Percentiles rank a stretch among this genome's conserved stretches.
phyloP scores from a whole-genome alignment of 2,113 vertebrate genomes.

The Cottus gobio region DNA sequence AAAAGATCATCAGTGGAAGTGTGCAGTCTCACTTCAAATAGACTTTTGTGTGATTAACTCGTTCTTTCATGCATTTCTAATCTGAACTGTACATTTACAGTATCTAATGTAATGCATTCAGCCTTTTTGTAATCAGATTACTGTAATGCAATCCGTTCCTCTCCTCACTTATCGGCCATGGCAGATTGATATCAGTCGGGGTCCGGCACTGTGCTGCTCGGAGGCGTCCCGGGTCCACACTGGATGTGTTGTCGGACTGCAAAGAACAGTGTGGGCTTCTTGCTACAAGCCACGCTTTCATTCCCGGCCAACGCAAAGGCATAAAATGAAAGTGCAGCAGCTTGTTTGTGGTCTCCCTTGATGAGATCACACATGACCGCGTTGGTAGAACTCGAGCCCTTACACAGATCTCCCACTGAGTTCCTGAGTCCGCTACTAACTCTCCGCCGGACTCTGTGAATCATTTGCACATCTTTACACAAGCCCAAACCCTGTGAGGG shows the following conservation, averaged over 20 bases:
- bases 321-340: slow-evolving; percentile 64
- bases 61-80: slow-evolving; percentile 13
- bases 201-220: slow-evolving; percentile 33
- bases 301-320: slow-evolving; percentile 68
- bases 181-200: slow-evolving; percentile 47
- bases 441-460: slow-evolving; percentile 36
- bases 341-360: slow-evolving; percentile 73
- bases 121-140: slow-evolving; percentile 59
- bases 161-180: slow-evolving; percentile 8
- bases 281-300: slow-evolving; percentile 72
- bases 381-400: slow-evolving; percentile 41
- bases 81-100: background rate
- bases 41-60: background rate
- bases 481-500: slow-evolving; percentile 27
- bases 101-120: slow-evolving; percentile 11
- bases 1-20: background rate
- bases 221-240: slow-evolving; percentile 48
- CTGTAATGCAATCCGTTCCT: slow-evolving; percentile 36
- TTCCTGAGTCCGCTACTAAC: slow-evolving; percentile 36
- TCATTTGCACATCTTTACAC: slow-evolving; percentile 62
- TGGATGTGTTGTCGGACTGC: slow-evolving; percentile 48
- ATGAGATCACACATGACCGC: slow-evolving; percentile 67
- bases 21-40: slow-evolving; percentile 5
- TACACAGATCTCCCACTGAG: slow-evolving; percentile 56
- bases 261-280: slow-evolving; percentile 69